These are phyloP conservation scores for Microplitis manilae DNA, from an alignment of 2,888 invertebrate genomes.

Conservation along the genomic window DNA sequence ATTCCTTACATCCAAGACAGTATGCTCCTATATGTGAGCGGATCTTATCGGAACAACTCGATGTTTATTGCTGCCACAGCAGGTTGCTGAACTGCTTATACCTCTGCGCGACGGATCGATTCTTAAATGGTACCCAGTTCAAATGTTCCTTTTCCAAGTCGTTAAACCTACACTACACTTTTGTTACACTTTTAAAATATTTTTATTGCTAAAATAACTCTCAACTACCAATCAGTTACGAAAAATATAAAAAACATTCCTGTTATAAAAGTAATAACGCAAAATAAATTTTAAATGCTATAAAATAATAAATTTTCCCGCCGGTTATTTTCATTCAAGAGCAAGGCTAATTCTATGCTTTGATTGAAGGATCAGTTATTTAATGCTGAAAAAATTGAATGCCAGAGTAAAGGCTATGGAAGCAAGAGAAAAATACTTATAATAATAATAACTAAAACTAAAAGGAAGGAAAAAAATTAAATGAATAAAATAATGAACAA, in stretches of 20 bases:
- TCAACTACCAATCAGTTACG: not conserved
- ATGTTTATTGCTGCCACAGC: conserved; percentile 29
- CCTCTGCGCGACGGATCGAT: conserved; percentile 16
- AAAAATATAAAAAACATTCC: not conserved
- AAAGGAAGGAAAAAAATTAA: not conserved
- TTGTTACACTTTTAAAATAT: conserved; percentile 8
- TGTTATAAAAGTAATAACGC: not conserved
- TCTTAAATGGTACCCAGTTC: conserved; percentile 18
- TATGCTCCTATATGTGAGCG: conserved; percentile 24
- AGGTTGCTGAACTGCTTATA: conserved; percentile 22
- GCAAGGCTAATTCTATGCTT: not conserved
- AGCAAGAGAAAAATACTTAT: not conserved
- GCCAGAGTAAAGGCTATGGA: not conserved
- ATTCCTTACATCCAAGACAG: conserved; percentile 20
- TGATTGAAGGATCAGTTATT: not conserved
- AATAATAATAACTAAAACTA: conserved; percentile 1
- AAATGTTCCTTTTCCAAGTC: conserved; percentile 15
- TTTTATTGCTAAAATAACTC: conserved; percentile 8
- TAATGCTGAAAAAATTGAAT: not conserved
- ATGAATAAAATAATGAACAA: conserved; percentile 4
- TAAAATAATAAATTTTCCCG: not conserved
- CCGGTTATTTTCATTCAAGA: not conserved
- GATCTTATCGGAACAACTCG: conserved; percentile 28
- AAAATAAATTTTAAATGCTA: not conserved
- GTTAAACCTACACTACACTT: conserved; percentile 2